These are phyloP conservation scores for Eupithecia vulgata DNA, from an alignment of 2,888 invertebrate genomes.

Conservation along the genomic window DNA sequence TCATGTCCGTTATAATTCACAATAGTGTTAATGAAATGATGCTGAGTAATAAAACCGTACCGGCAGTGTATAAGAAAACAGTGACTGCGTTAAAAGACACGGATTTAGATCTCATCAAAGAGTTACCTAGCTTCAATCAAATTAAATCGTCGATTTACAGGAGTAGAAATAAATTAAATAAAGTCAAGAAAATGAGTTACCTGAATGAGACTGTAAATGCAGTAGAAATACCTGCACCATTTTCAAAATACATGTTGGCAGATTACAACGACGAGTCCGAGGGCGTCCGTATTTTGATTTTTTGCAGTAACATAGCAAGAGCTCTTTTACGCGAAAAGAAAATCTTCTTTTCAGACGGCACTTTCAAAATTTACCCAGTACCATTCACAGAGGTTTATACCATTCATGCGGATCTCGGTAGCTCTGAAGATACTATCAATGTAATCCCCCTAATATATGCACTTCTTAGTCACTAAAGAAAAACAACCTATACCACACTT, in stretches of 20 bases:
- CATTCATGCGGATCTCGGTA: conserved; percentile 27
- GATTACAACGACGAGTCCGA: conserved; percentile 25
- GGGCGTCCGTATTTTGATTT: conserved; percentile 16
- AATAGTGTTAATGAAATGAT: conserved; percentile 32
- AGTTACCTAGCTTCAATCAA: conserved; percentile 22
- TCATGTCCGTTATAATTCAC: conserved; percentile 30
- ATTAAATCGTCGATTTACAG: conserved; percentile 24
- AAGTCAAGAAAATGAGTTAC: conserved; percentile 17
- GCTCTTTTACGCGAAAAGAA: conserved; percentile 27
- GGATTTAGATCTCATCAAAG: conserved; percentile 18
- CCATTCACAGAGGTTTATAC: conserved; percentile 28
- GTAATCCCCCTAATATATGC: conserved; percentile 24
- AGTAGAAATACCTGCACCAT: conserved; percentile 20
- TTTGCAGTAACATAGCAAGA: conserved; percentile 12
- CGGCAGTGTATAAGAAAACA: conserved; percentile 20
- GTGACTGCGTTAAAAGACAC: conserved; percentile 25
- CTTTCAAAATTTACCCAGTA: conserved; percentile 27
- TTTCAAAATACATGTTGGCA: conserved; percentile 26
- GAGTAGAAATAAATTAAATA: conserved; percentile 27
- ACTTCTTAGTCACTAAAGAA: conserved; percentile 29
- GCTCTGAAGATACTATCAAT: conserved; percentile 22
- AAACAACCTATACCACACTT: conserved; percentile 25
- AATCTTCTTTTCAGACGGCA: conserved; percentile 23
- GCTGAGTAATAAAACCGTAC: conserved; percentile 23
- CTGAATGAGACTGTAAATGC: conserved; percentile 17